Conservation (phyloP, 1,140 invertebrate species). For the Cotesia vestalis region DNA sequence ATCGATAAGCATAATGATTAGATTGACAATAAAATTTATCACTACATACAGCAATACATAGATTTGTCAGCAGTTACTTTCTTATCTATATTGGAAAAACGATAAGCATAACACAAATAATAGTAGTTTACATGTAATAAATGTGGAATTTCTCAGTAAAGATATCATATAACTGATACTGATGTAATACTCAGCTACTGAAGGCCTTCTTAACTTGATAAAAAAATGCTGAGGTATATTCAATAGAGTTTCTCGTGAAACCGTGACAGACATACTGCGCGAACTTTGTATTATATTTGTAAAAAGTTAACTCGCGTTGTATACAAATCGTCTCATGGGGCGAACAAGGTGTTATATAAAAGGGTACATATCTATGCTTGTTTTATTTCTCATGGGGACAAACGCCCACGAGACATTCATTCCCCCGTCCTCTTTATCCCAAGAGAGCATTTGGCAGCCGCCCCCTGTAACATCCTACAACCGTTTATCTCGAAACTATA, state of each 20-base stretch:
- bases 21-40: no score
- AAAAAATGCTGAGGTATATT: conserved; percentile 15
- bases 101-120: background rate
- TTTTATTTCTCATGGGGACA: conserved; percentile 45
- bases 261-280: background rate
- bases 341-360: background rate
- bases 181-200: conserved; percentile 14
- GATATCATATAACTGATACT: conserved; percentile 14
- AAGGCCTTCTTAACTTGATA: background rate
- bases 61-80: background rate
- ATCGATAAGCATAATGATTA: no score
- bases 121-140: conserved; percentile 12
- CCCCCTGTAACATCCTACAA: conserved; percentile 16
- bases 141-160: conserved; percentile 15
- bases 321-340: background rate
- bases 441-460: conserved; percentile 38
- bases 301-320: background rate
- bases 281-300: background rate
- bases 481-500: conserved; percentile 24
- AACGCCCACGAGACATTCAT: conserved; percentile 52
- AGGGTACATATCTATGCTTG: conserved; percentile 13
- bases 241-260: background rate
- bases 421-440: conserved; percentile 46
- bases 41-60: no score
- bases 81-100: background rate